Conservation (phyloP, 2,888 invertebrate genomes). For the Galerucella pusilla region DNA sequence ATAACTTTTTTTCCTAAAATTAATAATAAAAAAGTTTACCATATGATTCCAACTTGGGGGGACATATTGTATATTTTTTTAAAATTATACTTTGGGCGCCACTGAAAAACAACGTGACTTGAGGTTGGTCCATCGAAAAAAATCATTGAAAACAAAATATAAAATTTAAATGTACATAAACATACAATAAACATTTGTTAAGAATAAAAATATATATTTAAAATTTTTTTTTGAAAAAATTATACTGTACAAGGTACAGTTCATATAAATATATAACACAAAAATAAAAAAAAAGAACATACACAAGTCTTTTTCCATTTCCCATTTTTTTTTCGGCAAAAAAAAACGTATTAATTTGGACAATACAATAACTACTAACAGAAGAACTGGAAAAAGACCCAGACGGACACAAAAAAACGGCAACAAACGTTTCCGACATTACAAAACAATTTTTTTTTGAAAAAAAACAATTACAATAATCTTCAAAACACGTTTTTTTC, state of each 20-base stretch:
- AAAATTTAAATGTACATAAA: slow-evolving; percentile 31
- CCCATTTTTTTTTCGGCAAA: background rate
- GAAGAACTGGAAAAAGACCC: slow-evolving; percentile 1
- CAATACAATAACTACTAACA: background rate
- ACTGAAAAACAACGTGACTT: slow-evolving; percentile 26
- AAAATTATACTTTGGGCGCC: background rate
- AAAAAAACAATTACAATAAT: background rate
- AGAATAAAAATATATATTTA: slow-evolving; percentile 31
- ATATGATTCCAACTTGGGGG: too few species aligned
- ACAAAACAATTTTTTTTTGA: background rate
- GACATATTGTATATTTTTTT: too few species aligned
- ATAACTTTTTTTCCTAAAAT: too few species aligned
- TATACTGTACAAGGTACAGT: slow-evolving; percentile 45
- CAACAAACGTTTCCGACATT: background rate
- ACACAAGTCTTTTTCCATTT: background rate
- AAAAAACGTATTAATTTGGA: background rate
- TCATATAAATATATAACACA: slow-evolving; percentile 28
- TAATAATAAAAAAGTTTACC: too few species aligned
- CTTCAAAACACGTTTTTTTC: background rate
- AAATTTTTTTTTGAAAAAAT: slow-evolving; percentile 34
- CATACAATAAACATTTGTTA: slow-evolving; percentile 32
- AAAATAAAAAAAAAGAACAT: slow-evolving; percentile 28
- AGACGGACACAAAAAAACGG: background rate
- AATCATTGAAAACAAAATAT: slow-evolving; percentile 19
- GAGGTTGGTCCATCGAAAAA: slow-evolving; percentile 36